Conservation (phyloP, 2,113 vertebrate species). For the Mungos mungo region DNA sequence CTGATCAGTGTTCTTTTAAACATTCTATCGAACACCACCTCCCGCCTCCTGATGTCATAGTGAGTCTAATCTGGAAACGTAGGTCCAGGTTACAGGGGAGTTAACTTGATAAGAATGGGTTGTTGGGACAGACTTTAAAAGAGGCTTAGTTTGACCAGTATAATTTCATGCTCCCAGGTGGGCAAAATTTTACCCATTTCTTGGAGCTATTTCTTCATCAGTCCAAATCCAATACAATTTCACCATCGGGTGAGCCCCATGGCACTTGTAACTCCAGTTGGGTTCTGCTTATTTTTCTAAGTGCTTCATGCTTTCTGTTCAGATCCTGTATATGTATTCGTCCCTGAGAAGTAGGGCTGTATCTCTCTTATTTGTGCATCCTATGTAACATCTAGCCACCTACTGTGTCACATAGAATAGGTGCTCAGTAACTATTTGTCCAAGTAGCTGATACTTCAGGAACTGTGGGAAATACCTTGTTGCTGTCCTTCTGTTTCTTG, state of each 20-base stretch:
- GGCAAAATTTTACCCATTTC: neutral
- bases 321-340: neutral
- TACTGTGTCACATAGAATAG: neutral
- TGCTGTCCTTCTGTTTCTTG: neutral
- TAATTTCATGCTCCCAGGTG: neutral
- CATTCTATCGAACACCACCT: neutral
- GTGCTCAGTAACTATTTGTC: neutral
- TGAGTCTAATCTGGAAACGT: neutral
- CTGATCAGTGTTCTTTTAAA: neutral
- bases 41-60: neutral
- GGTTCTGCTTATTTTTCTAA: neutral
- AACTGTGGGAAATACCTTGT: neutral
- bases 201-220: neutral
- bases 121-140: neutral
- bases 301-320: neutral
- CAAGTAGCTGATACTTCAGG: neutral
- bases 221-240: neutral
- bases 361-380: neutral
- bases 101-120: neutral
- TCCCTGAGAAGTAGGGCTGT: neutral
- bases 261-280: neutral
- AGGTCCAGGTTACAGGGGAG: neutral
- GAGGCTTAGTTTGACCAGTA: neutral
- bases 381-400: neutral
- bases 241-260: neutral